Conservation (phyloP, 2,797 vertebrate species). For the Anguilla pacifica region DNA sequence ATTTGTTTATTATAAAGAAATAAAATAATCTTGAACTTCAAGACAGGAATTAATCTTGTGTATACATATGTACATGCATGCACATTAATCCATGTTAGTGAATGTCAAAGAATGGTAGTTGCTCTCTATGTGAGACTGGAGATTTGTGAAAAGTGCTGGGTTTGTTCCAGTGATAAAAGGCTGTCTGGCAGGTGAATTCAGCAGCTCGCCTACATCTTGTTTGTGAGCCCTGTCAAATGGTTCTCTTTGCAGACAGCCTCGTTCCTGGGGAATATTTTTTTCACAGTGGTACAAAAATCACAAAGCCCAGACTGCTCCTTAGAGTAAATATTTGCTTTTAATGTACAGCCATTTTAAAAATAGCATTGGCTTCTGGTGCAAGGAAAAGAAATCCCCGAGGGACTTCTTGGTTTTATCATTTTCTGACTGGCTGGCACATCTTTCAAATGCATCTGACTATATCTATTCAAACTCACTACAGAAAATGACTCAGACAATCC, state of each 20-base stretch:
- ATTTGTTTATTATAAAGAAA: background rate
- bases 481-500: background rate
- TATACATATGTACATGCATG: background rate
- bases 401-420: background rate
- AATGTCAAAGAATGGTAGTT: background rate
- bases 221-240: background rate
- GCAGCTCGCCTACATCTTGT: background rate
- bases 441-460: background rate
- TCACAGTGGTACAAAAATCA: background rate
- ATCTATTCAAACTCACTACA: background rate
- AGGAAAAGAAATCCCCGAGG: background rate
- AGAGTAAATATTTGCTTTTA: slow-evolving; percentile 16
- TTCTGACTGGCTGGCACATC: background rate
- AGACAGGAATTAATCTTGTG: background rate
- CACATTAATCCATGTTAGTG: background rate
- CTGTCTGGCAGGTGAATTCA: background rate
- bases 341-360: background rate
- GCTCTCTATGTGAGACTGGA: background rate
- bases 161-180: background rate
- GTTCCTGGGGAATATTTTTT: background rate
- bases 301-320: background rate
- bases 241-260: background rate
- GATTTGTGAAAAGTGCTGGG: background rate
- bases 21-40: background rate
- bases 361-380: background rate